Evolutionary conservation across 2,888 invertebrate genomes (phyloP).

Genomic region (Didymodactylos carnosus): DNA sequence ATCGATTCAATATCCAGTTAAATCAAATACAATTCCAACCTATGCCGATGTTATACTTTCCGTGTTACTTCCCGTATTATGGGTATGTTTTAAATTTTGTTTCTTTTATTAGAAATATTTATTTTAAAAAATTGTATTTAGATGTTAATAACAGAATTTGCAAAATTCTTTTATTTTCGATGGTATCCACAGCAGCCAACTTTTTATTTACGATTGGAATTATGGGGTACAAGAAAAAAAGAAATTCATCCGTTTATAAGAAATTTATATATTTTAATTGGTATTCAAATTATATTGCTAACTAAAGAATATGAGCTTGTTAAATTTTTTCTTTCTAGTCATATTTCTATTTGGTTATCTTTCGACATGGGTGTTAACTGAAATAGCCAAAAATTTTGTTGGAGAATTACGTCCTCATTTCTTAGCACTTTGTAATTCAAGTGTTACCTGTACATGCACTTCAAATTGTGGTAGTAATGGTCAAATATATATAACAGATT

Average conservation of each 20-base stretch:
- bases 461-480: background rate
- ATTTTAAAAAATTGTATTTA: background rate
- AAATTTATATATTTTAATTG: constrained; percentile 6
- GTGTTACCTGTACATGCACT: background rate
- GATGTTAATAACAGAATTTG: background rate
- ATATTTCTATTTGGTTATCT: constrained; percentile 11
- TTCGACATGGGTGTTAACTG: constrained; percentile 7
- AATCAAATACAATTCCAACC: constrained; percentile 5
- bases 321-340: background rate
- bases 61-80: background rate
- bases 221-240: background rate
- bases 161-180: background rate
- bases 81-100: background rate
- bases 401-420: constrained; percentile 15
- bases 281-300: too few species aligned
- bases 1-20: constrained; percentile 12
- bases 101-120: background rate
- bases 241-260: background rate
- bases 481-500: background rate
- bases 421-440: constrained; percentile 11
- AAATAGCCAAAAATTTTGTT: constrained; percentile 11
- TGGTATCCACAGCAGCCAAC: background rate
- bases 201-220: background rate
- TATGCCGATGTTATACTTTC: background rate
- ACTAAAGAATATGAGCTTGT: background rate